A percentile compares a stretch with the other conserved stretches of the same genome.
Conservation (phyloP, 37 sponge, comb jelly and placozoan genomes). For the Crambe crambe region DNA sequence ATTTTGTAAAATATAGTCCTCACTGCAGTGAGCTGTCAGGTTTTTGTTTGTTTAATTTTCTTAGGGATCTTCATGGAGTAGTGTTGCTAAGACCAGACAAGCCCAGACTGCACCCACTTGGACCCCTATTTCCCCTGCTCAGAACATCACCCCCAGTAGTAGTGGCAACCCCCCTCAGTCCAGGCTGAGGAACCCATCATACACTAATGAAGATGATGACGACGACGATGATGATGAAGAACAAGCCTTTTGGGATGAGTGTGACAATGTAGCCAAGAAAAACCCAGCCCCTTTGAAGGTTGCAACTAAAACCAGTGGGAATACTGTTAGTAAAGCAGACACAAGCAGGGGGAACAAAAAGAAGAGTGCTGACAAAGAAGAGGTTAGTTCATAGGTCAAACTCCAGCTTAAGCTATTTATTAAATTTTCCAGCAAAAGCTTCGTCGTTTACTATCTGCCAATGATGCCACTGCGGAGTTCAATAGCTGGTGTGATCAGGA, state of each 20-base stretch:
- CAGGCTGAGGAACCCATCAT: constrained; percentile 1
- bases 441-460: constrained; percentile 46
- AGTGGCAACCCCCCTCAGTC: constrained; percentile 3
- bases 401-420: neutral
- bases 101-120: constrained; percentile 14
- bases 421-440: constrained; percentile 38
- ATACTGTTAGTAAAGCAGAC: neutral
- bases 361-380: constrained; percentile 39
- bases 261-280: constrained; percentile 46
- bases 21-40: neutral
- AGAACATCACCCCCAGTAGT: neutral
- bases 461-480: constrained; percentile 57
- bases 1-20: too few species aligned
- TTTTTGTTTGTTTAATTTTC: too few species aligned
- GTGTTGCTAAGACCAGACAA: constrained; percentile 26
- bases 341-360: neutral
- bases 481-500: constrained; percentile 69
- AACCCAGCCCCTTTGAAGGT: constrained; percentile 11
- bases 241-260: constrained; percentile 56
- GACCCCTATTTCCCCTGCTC: constrained; percentile 13
- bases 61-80: constrained; percentile 36
- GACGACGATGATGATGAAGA: constrained; percentile 30
- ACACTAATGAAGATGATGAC: neutral
- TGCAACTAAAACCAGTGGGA: neutral
- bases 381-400: neutral